Evolutionary conservation across 2,888 invertebrate species (phyloP).

Genomic region (Maniola hyperantus): DNA sequence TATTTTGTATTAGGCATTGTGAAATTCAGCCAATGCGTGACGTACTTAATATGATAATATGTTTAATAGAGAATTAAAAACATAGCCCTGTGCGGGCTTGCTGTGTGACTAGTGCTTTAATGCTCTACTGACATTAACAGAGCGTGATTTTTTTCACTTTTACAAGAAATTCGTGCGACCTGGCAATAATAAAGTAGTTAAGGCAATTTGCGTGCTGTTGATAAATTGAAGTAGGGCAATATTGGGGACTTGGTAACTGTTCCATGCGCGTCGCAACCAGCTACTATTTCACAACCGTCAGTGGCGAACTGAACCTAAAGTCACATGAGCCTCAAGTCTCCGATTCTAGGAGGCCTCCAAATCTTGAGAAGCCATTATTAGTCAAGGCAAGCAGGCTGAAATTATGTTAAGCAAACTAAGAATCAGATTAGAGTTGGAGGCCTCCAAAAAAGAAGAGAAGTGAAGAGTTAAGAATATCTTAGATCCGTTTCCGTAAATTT

Average conservation of each 20-base stretch:
- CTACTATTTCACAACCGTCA: conserved; percentile 56
- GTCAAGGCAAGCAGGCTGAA: no score
- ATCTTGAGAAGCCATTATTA: no score
- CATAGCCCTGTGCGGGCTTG: conserved; percentile 13
- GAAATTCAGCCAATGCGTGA: no score
- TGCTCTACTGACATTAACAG: conserved; percentile 57
- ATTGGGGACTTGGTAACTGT: conserved; percentile 47
- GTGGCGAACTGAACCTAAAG: no score
- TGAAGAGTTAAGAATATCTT: no score
- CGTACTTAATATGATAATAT: no score
- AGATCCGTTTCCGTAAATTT: no score
- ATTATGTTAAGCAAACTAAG: no score
- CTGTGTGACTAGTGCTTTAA: not conserved
- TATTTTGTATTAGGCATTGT: no score
- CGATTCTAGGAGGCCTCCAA: conserved; percentile 35
- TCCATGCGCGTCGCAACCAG: conserved; percentile 53
- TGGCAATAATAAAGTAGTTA: conserved; percentile 39
- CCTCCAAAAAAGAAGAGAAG: no score
- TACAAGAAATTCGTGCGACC: conserved; percentile 55
- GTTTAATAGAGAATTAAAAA: no score
- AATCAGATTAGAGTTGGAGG: no score
- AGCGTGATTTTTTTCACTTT: conserved; percentile 54
- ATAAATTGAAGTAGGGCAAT: conserved; percentile 62
- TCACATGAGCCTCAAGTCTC: conserved; percentile 66
- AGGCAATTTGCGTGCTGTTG: conserved; percentile 42